Percentiles rank a stretch among this genome's conserved stretches.
Conservation (phyloP, 1,140 invertebrate species). For the Euwallacea fornicatus region DNA sequence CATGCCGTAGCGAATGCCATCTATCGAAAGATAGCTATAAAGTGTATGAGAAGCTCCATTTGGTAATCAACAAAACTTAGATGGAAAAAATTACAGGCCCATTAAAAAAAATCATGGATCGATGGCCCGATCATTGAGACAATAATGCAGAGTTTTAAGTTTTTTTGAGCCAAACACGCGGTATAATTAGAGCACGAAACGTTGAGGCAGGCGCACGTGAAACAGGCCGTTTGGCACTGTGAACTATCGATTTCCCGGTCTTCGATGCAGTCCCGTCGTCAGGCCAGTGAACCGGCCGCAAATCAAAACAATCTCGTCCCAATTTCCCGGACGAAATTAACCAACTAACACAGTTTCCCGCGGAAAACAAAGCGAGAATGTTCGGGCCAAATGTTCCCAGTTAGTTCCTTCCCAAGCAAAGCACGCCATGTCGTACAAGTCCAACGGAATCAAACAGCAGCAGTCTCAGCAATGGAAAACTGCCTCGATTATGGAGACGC, state of each 20-base stretch:
- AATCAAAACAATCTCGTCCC: conserved; percentile 46
- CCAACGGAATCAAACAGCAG: conserved; percentile 49
- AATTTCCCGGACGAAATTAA: conserved; percentile 37
- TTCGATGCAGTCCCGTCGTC: not conserved
- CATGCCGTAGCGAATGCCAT: no score
- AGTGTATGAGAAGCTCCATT: no score
- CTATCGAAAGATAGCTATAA: no score
- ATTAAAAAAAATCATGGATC: no score
- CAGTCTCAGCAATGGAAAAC: conserved; percentile 47
- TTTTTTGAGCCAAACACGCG: no score
- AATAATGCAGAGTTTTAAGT: no score
- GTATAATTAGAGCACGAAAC: no score
- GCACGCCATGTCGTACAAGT: conserved; percentile 50
- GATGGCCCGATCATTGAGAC: no score
- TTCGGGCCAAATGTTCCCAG: not conserved
- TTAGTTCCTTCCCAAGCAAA: no score
- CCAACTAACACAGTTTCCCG: conserved; percentile 29
- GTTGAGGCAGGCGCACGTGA: conserved; percentile 1
- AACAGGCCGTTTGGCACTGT: conserved; percentile 8
- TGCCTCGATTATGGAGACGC: conserved; percentile 57
- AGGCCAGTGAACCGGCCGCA: conserved; percentile 24
- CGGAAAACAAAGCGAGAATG: conserved; percentile 34
- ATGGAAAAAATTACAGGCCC: no score
- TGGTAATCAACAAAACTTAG: no score
- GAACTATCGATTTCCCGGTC: conserved; percentile 22